A percentile compares a stretch with the other conserved stretches of the same genome.
phyloP scores from a whole-genome alignment of 2,113 vertebrate genomes.

The Thymallus thymallus region DNA sequence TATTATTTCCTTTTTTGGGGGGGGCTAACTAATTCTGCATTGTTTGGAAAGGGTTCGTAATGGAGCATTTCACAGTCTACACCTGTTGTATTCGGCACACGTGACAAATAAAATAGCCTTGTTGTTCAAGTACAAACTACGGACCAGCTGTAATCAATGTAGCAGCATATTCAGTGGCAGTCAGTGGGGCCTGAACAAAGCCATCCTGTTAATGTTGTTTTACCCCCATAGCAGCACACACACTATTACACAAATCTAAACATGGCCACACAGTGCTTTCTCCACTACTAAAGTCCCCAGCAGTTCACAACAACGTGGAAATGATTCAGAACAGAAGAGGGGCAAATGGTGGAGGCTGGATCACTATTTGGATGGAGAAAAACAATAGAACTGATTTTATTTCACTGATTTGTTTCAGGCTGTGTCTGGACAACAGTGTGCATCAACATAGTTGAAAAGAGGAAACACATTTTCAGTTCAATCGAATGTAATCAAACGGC shows the following conservation, averaged over 20 bases:
- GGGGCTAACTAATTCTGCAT: too few species aligned
- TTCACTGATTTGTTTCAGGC: neutral
- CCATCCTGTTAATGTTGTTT: slow-evolving; percentile 52
- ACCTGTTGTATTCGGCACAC: too few species aligned
- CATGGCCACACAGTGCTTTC: neutral
- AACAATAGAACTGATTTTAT: slow-evolving; percentile 10
- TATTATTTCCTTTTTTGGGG: too few species aligned
- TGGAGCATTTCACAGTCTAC: too few species aligned
- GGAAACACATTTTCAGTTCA: neutral
- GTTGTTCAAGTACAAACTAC: slow-evolving; percentile 14
- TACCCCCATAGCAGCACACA: slow-evolving; percentile 47
- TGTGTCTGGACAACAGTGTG: neutral
- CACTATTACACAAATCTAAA: slow-evolving; percentile 14
- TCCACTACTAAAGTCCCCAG: slow-evolving; percentile 33
- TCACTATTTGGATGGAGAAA: slow-evolving; percentile 10
- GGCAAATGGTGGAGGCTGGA: neutral
- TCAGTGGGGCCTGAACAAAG: slow-evolving; percentile 35
- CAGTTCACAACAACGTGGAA: slow-evolving; percentile 53
- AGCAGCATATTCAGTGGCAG: slow-evolving; percentile 29
- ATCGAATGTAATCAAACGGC: neutral
- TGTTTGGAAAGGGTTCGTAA: too few species aligned
- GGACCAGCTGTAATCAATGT: slow-evolving; percentile 52
- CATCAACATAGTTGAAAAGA: neutral
- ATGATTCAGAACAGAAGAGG: slow-evolving; percentile 32
- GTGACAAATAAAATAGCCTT: neutral